Percentiles rank a stretch among this genome's conserved stretches.
phyloP scores from a whole-genome alignment of 2,888 invertebrate species.

The Helobdella robusta region DNA sequence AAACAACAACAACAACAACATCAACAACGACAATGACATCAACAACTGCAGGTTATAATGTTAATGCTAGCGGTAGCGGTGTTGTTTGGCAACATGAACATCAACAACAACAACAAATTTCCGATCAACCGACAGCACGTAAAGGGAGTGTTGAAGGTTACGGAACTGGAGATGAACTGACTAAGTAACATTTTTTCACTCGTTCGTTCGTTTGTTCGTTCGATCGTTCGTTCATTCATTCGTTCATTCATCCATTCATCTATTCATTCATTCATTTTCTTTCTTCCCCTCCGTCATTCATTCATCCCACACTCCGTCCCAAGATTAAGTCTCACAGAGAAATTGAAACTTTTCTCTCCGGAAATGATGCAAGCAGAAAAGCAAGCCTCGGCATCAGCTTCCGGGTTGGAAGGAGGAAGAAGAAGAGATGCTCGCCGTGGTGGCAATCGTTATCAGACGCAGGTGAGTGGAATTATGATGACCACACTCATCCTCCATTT shows the following conservation, averaged over 20 bases:
- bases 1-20: background rate
- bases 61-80: constrained; percentile 5
- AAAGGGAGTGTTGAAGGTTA: constrained; percentile 2
- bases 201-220: too few relatives aligned
- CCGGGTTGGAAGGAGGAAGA: too few relatives aligned
- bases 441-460: constrained; percentile 13
- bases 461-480: background rate
- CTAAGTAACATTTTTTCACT: background rate
- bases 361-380: constrained; percentile 18
- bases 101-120: background rate
- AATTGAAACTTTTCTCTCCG: background rate
- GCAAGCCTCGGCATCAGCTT: too few relatives aligned
- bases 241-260: too few relatives aligned
- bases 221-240: too few relatives aligned
- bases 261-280: too few relatives aligned
- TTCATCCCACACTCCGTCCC: too few relatives aligned
- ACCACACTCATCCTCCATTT: background rate
- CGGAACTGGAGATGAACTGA: constrained; percentile 12
- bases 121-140: constrained; percentile 4
- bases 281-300: too few relatives aligned
- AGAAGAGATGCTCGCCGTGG: too few relatives aligned
- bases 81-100: background rate
- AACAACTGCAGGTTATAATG: background rate
- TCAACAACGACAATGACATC: background rate
- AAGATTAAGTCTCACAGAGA: constrained; percentile 13